phyloP scores from a whole-genome alignment of 64 coral and sea anemone genomes.

The Stylophora pistillata region DNA sequence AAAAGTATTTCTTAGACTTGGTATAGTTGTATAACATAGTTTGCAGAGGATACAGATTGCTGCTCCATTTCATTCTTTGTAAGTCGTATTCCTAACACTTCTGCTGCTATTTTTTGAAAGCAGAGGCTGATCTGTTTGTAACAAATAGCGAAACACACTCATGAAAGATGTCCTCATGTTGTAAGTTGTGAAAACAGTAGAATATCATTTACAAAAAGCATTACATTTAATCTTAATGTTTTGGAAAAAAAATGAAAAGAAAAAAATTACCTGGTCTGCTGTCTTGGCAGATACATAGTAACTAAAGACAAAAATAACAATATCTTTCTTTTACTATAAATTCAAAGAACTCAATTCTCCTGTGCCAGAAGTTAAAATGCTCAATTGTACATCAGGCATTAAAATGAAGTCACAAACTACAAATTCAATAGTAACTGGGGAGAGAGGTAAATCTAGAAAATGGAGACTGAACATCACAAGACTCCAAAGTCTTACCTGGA shows the following conservation, averaged over 20 bases:
- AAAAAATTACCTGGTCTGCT: constrained; percentile 78
- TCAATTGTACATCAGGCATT: too few relatives aligned
- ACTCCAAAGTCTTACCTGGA: constrained; percentile 64
- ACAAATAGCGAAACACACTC: neutral
- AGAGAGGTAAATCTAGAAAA: neutral
- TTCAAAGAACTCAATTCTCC: too few relatives aligned
- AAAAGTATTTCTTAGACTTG: too few relatives aligned
- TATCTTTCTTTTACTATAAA: too few relatives aligned
- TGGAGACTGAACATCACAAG: neutral
- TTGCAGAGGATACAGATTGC: constrained; percentile 78
- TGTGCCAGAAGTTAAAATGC: too few relatives aligned
- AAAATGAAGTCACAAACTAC: neutral
- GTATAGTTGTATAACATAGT: neutral
- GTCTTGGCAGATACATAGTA: constrained; percentile 96
- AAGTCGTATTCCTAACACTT: constrained; percentile 90
- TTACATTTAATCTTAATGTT: too few relatives aligned
- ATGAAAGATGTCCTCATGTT: neutral
- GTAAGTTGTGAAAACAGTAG: neutral
- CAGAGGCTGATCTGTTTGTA: constrained; percentile 77
- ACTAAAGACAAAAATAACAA: constrained; percentile 67
- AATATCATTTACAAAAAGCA: too few relatives aligned
- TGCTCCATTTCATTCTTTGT: constrained; percentile 99
- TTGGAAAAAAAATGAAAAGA: too few relatives aligned
- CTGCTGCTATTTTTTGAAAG: constrained; percentile 97
- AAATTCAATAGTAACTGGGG: neutral